These are phyloP conservation scores for Tympanoctomys barrerae DNA, from an alignment of 2,797 vertebrate genomes.

Conservation along the genomic window DNA sequence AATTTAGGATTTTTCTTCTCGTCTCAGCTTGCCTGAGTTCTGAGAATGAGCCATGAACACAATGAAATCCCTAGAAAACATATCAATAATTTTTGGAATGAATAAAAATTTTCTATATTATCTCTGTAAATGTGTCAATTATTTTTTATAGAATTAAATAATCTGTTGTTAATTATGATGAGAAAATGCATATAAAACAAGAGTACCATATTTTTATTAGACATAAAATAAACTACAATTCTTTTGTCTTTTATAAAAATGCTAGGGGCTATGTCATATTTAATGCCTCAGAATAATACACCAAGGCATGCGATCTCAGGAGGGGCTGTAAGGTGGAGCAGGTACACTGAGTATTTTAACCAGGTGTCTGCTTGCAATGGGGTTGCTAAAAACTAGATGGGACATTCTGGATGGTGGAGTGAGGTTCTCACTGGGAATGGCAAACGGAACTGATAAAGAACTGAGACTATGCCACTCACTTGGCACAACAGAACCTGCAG, in stretches of 20 bases:
- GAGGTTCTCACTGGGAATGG: conserved; percentile 7
- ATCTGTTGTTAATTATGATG: background rate
- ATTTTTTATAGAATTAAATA: conserved; percentile 30
- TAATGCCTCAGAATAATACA: background rate
- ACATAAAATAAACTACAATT: background rate
- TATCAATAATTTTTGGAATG: conserved; percentile 23
- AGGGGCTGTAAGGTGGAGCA: background rate
- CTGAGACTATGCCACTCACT: background rate
- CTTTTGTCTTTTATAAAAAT: conserved; percentile 6
- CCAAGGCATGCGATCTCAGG: background rate
- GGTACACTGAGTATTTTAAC: background rate
- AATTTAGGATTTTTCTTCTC: background rate
- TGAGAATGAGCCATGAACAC: background rate
- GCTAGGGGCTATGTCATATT: background rate
- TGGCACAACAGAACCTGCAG: background rate
- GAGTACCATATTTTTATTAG: background rate
- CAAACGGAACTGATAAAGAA: background rate
- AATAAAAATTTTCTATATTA: background rate
- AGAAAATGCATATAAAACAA: background rate
- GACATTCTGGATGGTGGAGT: background rate
- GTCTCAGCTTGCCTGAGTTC: background rate
- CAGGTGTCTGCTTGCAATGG: background rate
- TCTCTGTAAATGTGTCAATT: background rate
- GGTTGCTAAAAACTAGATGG: background rate
- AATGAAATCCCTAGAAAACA: background rate